These are phyloP conservation scores for Macrocentrus cingulum DNA, from an alignment of 1,140 invertebrate genomes.

Conservation along the genomic window DNA sequence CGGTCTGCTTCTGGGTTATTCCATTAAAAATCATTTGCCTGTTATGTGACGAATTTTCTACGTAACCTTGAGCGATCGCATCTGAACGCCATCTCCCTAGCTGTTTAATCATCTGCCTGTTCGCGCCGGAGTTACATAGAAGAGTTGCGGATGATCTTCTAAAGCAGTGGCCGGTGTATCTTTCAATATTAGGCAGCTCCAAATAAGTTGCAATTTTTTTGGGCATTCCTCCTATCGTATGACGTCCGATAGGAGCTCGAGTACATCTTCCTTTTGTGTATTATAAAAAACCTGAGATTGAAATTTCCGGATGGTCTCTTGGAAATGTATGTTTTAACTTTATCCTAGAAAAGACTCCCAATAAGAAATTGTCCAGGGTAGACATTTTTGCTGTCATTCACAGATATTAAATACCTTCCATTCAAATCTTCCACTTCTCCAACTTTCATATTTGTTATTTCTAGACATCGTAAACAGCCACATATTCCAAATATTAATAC, in stretches of 20 bases:
- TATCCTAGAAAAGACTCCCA: conserved; percentile 4
- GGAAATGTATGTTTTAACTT: not conserved
- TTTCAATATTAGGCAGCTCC: conserved; percentile 1
- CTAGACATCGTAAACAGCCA: no score
- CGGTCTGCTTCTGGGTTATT: no score
- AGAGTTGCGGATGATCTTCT: not conserved
- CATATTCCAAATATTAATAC: no score
- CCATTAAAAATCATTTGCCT: no score
- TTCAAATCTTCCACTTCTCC: no score
- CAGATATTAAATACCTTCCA: no score
- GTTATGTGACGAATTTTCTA: no score
- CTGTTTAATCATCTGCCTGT: conserved; percentile 5
- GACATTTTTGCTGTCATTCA: conserved; percentile 9
- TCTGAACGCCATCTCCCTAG: no score
- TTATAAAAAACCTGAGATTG: conserved; percentile 17
- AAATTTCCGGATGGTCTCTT: no score
- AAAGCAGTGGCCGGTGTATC: conserved; percentile 15
- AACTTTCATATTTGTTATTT: no score
- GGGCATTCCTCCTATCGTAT: conserved; percentile 1
- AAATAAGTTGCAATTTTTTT: conserved; percentile 2
- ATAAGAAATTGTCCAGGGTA: not conserved
- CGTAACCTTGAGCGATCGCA: not conserved
- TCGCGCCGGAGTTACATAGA: not conserved
- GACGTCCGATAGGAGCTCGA: not conserved
- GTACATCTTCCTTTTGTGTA: conserved; percentile 2